These are phyloP conservation scores for Caenorhabditis panamensis DNA, from an alignment of 2,888 invertebrate genomes.

Conservation along the genomic window DNA sequence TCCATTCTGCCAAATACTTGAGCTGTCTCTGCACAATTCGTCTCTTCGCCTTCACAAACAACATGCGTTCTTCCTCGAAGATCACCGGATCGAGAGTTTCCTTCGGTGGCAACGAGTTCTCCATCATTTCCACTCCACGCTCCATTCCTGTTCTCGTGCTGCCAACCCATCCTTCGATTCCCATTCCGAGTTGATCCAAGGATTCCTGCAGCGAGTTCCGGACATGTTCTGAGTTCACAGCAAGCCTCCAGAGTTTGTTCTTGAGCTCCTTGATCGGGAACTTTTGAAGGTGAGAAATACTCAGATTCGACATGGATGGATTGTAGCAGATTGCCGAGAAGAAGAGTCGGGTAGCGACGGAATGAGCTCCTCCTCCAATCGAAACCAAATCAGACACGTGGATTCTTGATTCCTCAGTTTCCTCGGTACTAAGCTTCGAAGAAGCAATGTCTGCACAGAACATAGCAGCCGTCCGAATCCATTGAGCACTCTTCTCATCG, in stretches of 20 bases:
- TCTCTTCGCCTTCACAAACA: slow-evolving; percentile 56
- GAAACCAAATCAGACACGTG: slow-evolving; percentile 35
- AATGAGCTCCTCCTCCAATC: slow-evolving; percentile 57
- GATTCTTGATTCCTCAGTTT: slow-evolving; percentile 39
- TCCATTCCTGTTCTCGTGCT: slow-evolving; percentile 21
- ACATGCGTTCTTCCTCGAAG: slow-evolving; percentile 65
- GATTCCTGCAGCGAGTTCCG: background rate
- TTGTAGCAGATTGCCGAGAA: slow-evolving; percentile 64
- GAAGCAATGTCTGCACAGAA: slow-evolving; percentile 34
- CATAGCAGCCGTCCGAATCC: slow-evolving; percentile 50
- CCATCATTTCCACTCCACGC: slow-evolving; percentile 55
- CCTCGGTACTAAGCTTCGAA: slow-evolving; percentile 20
- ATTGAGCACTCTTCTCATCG: slow-evolving; percentile 19
- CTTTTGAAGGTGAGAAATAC: slow-evolving; percentile 64
- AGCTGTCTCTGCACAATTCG: slow-evolving; percentile 65
- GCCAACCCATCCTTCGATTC: slow-evolving; percentile 55
- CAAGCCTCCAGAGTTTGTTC: slow-evolving; percentile 66
- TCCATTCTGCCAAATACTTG: slow-evolving; percentile 53
- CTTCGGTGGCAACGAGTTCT: slow-evolving; percentile 60
- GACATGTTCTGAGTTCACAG: slow-evolving; percentile 51
- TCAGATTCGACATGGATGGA: slow-evolving; percentile 56
- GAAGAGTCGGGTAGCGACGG: slow-evolving; percentile 51
- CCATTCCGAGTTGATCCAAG: slow-evolving; percentile 21
- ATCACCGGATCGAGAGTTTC: slow-evolving; percentile 71
- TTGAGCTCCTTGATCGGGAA: slow-evolving; percentile 59